A percentile compares a stretch with the other conserved stretches of the same genome.
These are phyloP conservation scores for Cervus canadensis DNA, from an alignment of 2,113 vertebrate genomes.

Conservation along the genomic window DNA sequence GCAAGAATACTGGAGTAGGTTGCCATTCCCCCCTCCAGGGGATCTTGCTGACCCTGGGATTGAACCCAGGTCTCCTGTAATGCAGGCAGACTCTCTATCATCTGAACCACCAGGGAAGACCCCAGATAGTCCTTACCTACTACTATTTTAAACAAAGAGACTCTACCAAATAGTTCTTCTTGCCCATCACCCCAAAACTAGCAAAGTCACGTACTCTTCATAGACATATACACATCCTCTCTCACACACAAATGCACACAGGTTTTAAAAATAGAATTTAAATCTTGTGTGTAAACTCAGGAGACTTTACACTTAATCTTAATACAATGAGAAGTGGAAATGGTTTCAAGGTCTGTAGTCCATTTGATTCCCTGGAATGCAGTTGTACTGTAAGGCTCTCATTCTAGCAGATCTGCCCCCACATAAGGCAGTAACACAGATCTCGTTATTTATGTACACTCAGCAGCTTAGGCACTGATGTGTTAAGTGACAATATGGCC, in stretches of 20 bases:
- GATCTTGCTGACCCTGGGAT: background rate
- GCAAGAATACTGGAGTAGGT: too few relatives aligned
- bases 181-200: background rate
- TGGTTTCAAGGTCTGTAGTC: background rate
- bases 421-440: background rate
- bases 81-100: background rate
- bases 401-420: background rate
- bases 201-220: background rate
- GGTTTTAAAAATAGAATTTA: background rate
- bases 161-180: background rate
- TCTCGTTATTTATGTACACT: background rate
- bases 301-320: constrained; percentile 10
- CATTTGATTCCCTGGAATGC: background rate
- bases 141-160: background rate
- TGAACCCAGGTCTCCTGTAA: background rate
- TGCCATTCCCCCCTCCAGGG: background rate
- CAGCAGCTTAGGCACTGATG: background rate
- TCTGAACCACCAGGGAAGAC: background rate
- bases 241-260: background rate
- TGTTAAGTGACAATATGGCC: background rate
- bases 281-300: background rate
- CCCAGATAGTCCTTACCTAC: background rate
- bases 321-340: background rate
- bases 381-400: background rate
- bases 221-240: background rate